Evolutionary conservation across 2,888 invertebrate species (phyloP), one percentile per base, ranked within the genome.

Genomic region (Deilephila elpenor): DNA sequence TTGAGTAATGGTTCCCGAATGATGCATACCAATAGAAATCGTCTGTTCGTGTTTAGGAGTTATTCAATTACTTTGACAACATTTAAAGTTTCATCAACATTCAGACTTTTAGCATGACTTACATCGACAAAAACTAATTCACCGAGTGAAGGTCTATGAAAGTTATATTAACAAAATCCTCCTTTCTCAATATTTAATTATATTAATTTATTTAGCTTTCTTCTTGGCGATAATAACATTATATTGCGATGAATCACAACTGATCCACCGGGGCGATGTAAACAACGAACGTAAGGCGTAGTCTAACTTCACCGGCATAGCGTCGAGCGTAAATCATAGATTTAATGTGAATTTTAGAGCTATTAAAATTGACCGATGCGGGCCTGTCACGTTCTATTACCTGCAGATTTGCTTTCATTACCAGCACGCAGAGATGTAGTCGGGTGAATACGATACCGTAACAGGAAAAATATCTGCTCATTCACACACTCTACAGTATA

Each of bases 271-370:
- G 14, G 14, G 29, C 32, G 64, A 64, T 37, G 64, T 37, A 64
- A 64, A 64, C 64, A 64, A 71, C 53, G 53, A 32, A 59, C 29
- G 62, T 64, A 72, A 17, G 71, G 34, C 62, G 71, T 62, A 71
- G 60, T 67, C 76, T 75, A 76, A 78, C 75, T 74, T 74, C 71
- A 71, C 72, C 59, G 74, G 67, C 60, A 71, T 67, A 62, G 51
- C 59, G 67, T 72, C 70, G 72, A 70, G 71, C 56, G 70, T 76
- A 78, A 78, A 80, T 78, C 74, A 74, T 75, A 73, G 61, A 56
- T 77, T 74, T 64, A 80, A 83, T 77, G 79, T 77, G 81, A 83
- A 81, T 83, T 82, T 77, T 76, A 81, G 77, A 82, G 78, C 80
- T 77, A 81, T 83, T 80, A 79, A 79, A 82, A 75, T 77, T 80